Evolutionary conservation across 2,888 invertebrate species (phyloP).

Genomic region (Neuroscelio doddi): DNA sequence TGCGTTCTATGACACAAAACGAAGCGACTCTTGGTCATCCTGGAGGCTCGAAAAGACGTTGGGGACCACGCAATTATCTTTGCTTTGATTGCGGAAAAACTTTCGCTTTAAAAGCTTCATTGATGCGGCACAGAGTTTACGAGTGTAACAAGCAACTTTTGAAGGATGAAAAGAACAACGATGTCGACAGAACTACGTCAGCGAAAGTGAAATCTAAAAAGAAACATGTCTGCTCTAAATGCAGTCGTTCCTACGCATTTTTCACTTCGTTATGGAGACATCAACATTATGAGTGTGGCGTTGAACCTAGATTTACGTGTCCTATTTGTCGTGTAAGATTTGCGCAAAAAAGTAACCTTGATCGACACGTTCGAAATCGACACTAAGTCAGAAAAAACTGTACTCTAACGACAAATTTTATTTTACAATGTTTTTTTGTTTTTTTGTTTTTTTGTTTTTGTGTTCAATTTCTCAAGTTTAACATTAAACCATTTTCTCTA

Average conservation of each 20-base stretch:
- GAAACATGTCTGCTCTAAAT: conserved; percentile 58
- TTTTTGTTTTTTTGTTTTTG: too few species aligned
- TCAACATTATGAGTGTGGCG: conserved; percentile 75
- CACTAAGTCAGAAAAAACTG: too few species aligned
- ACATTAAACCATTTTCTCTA: too few species aligned
- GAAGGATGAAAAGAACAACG: conserved; percentile 8
- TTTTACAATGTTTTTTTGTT: too few species aligned
- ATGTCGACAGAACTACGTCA: conserved; percentile 1
- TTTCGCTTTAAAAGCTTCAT: conserved; percentile 59
- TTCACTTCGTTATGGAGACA: conserved; percentile 67
- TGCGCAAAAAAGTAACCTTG: conserved; percentile 74
- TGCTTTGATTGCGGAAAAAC: conserved; percentile 61
- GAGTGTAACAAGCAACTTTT: conserved; percentile 49
- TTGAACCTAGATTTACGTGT: conserved; percentile 77
- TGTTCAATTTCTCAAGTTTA: too few species aligned
- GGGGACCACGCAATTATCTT: conserved; percentile 58
- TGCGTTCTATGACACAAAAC: conserved; percentile 32
- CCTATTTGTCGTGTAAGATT: conserved; percentile 76
- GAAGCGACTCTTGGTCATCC: neutral
- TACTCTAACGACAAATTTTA: too few species aligned
- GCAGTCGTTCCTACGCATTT: conserved; percentile 61
- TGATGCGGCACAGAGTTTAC: conserved; percentile 59
- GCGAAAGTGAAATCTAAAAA: conserved; percentile 45
- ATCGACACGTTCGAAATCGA: conserved; percentile 71
- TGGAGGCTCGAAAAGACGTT: conserved; percentile 9